A percentile compares a stretch with the other conserved stretches of the same genome.
Evolutionary conservation across 2,797 vertebrate species (phyloP).

Genomic region (Sciurus vulgaris): DNA sequence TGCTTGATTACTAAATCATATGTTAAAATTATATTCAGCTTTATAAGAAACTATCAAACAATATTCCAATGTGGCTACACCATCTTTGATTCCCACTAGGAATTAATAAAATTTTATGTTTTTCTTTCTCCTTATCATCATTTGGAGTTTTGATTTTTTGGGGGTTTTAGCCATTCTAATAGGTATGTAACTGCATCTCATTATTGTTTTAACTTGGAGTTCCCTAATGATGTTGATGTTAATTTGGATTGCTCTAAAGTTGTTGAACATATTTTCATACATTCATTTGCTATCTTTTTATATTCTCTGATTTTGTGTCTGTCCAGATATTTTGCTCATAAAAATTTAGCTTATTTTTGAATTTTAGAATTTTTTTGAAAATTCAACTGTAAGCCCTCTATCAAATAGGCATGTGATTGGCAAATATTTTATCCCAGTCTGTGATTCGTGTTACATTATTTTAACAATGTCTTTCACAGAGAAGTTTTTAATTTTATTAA

Average conservation of each 20-base stretch:
- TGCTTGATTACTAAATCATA: background rate
- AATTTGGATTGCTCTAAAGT: constrained; percentile 11
- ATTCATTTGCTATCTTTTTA: background rate
- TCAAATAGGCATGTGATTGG: background rate
- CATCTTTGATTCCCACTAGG: background rate
- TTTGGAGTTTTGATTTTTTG: background rate
- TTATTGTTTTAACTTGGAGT: constrained; percentile 4
- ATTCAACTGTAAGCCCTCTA: background rate
- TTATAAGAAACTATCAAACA: background rate
- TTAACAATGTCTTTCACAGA: background rate
- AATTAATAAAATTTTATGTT: background rate
- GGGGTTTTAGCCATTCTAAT: background rate
- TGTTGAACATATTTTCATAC: background rate
- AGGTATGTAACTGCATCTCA: background rate
- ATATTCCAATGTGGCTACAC: background rate
- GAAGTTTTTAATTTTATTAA: constrained; percentile 19
- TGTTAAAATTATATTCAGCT: background rate
- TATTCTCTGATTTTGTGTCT: background rate
- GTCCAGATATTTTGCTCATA: background rate
- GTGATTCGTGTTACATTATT: background rate
- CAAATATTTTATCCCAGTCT: background rate
- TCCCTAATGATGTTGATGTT: background rate
- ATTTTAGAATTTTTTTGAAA: background rate
- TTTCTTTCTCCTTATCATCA: background rate
- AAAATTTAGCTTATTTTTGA: constrained; percentile 7